Conservation (phyloP, 2,888 invertebrate species). For the Synanthedon myopaeformis region DNA sequence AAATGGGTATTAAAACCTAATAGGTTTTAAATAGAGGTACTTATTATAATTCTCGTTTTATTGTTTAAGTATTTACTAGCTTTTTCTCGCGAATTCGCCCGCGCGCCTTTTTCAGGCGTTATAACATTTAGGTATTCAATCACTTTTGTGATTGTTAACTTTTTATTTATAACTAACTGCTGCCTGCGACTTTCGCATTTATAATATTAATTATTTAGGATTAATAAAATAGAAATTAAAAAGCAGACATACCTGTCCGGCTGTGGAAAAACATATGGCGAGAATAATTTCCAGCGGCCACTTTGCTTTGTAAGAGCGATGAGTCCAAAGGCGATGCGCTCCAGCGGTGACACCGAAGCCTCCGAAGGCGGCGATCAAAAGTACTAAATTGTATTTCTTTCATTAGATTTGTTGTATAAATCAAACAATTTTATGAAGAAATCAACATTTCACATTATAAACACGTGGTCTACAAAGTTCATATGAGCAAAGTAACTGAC, state of each 20-base stretch:
- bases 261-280: conserved; percentile 70
- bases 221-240: not conserved
- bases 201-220: not conserved
- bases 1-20: too few relatives aligned
- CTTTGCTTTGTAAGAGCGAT: conserved; percentile 76
- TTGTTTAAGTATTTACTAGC: too few relatives aligned
- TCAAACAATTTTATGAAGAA: too few relatives aligned
- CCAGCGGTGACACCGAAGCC: conserved; percentile 79
- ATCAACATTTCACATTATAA: too few relatives aligned
- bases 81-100: too few relatives aligned
- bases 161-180: not conserved
- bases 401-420: not conserved
- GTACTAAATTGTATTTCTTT: not conserved
- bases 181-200: not conserved
- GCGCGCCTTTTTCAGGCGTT: too few relatives aligned
- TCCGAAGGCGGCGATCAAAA: conserved; percentile 26
- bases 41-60: too few relatives aligned
- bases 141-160: not conserved
- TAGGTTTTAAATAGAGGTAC: too few relatives aligned
- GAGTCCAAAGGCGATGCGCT: conserved; percentile 76
- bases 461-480: too few relatives aligned
- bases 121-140: too few relatives aligned
- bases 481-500: too few relatives aligned
- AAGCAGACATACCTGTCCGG: conserved; percentile 72
- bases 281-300: conserved; percentile 70